Evolutionary conservation across 2,888 invertebrate genomes (phyloP), one percentile per base, ranked within the genome.

Genomic region (Athripsodes cinereus): DNA sequence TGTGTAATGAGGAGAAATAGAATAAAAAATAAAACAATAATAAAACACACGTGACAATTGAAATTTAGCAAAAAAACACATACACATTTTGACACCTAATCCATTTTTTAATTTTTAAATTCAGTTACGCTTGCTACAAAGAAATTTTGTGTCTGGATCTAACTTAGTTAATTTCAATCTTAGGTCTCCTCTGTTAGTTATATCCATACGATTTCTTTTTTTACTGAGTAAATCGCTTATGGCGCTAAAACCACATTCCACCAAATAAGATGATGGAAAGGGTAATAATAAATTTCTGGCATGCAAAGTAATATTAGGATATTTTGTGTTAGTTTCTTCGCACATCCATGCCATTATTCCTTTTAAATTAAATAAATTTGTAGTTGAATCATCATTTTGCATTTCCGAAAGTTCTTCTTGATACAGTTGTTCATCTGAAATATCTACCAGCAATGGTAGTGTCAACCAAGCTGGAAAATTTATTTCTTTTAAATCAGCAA

Each of bases 231-330:
- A 50, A 50, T 50, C 22, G 50, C 50, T 50, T 50, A 22, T 50
- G 50, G 50, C 22, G 50, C 50, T 50, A 50, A 50, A 22, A 22
- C 50, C 50, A 50, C 50, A 50, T 50, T 50, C 50, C 22, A 50
- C 26, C 22, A 22, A 11, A 50, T 22, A 50, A 50, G 50, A 22
- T 50, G 22, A 50, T 13, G 13, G 50, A 50, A 50, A 50, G 50
- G 50, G 50, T 50, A 50, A 50, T 50, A 50, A 50, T 50, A 50
- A 50, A 22, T 50, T 50, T 50, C 22, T 50, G 50, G 50, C 22
- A 50, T 50, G 50, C 50, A 50, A 50, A 18, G 18, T 48, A 18
- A 48, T 48, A n/a, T n/a, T n/a, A 18, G 16, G 13, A 48, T 48
- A 48, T 48, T 19, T 48, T 48, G 16, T 18, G 20, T 16, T 18